Percentiles rank a stretch among this genome's conserved stretches.
These are phyloP conservation scores for Chloroceryle inda DNA, from an alignment of 2,797 vertebrate genomes.

Conservation along the genomic window DNA sequence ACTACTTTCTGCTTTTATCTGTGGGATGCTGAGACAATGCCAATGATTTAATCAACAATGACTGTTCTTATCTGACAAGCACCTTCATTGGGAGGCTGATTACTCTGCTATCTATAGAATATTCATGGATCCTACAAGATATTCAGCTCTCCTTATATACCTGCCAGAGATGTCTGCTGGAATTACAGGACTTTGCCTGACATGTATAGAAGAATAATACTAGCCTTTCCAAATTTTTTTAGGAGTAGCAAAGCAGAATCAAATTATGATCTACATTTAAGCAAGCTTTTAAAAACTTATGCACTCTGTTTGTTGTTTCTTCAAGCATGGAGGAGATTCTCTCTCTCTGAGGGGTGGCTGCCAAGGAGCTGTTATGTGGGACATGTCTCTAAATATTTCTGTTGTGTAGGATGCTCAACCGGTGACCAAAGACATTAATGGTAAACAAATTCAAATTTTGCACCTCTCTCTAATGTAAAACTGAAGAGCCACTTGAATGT, in stretches of 20 bases:
- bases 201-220: not conserved
- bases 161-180: constrained; percentile 31
- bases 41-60: constrained; percentile 73
- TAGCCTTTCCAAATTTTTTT: not conserved
- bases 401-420: not conserved
- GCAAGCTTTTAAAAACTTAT: not conserved
- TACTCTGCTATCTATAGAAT: constrained; percentile 68
- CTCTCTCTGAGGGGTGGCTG: not conserved
- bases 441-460: not conserved
- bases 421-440: not conserved
- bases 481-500: not conserved
- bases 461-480: not conserved
- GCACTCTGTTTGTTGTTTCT: not conserved
- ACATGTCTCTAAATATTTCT: constrained; percentile 16
- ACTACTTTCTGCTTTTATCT: constrained; percentile 71
- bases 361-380: not conserved
- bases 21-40: constrained; percentile 56
- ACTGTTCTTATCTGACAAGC: constrained; percentile 68
- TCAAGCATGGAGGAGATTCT: not conserved
- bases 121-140: constrained; percentile 53
- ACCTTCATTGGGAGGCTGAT: constrained; percentile 62
- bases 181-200: constrained; percentile 32
- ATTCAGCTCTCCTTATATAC: constrained; percentile 36
- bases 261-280: not conserved
- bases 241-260: not conserved